Evolutionary conservation across 2,113 vertebrate species (phyloP).

Genomic region (Macroglossus sobrinus): DNA sequence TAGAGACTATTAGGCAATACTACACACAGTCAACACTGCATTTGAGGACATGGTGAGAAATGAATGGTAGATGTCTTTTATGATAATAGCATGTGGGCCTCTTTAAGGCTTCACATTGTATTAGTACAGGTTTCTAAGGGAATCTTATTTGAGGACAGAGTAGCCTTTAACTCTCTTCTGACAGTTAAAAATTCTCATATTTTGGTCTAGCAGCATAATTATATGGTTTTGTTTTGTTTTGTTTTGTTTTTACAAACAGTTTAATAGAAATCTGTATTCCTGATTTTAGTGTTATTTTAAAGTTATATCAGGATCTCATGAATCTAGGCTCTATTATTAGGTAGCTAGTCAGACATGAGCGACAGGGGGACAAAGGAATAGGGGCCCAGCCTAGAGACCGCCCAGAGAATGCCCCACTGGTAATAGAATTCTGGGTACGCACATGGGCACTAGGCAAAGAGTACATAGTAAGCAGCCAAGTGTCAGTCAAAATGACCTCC

Average conservation of each 20-base stretch:
- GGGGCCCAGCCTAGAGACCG: too few species aligned
- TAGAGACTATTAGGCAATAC: not conserved
- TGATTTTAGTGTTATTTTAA: conserved; percentile 10
- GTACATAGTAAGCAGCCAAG: too few species aligned
- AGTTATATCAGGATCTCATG: not conserved
- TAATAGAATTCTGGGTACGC: too few species aligned
- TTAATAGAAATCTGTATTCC: conserved; percentile 8
- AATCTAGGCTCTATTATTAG: not conserved
- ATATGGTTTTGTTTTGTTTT: not conserved
- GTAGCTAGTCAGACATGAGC: too few species aligned
- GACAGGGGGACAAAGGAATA: too few species aligned
- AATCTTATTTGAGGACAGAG: not conserved
- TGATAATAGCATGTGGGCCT: not conserved
- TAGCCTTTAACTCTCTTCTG: not conserved
- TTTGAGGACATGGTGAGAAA: not conserved
- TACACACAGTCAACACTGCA: not conserved
- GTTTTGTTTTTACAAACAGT: not conserved
- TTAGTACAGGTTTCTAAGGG: not conserved
- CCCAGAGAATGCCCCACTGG: too few species aligned
- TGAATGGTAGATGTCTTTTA: not conserved
- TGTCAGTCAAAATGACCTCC: too few species aligned
- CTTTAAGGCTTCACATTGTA: not conserved
- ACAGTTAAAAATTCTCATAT: not conserved
- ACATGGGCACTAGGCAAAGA: too few species aligned
- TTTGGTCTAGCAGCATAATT: not conserved